Evolutionary conservation across 2,113 vertebrate species (phyloP).

Genomic region (Thalassarche chlororhynchos): DNA sequence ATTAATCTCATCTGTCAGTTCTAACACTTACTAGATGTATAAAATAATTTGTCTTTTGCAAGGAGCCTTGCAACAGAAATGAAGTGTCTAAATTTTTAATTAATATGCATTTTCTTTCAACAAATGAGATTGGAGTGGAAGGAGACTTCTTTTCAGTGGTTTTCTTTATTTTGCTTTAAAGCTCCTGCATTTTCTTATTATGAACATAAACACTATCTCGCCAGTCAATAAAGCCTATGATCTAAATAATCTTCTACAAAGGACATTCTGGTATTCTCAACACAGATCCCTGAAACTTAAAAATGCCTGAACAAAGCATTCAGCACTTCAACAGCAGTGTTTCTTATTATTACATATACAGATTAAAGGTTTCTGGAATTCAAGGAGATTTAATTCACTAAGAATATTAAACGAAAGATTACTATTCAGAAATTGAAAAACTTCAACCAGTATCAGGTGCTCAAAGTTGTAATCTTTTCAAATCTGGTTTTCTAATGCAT

Average conservation of each 20-base stretch:
- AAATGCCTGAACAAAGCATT: constrained; percentile 14
- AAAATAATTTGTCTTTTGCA: constrained; percentile 76
- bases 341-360: background rate
- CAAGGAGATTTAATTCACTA: background rate
- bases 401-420: background rate
- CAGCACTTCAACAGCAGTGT: background rate
- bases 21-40: constrained; percentile 75
- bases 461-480: background rate
- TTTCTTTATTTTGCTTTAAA: background rate
- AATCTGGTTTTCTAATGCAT: background rate
- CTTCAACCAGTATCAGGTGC: background rate
- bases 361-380: constrained; percentile 14
- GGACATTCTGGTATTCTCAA: background rate
- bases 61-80: constrained; percentile 73
- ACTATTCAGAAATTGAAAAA: background rate
- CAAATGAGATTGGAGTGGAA: constrained; percentile 5
- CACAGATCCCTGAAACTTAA: background rate
- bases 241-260: constrained; percentile 49
- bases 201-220: constrained; percentile 34
- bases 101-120: constrained; percentile 69
- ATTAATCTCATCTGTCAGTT: constrained; percentile 82
- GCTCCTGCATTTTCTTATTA: background rate
- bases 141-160: background rate
- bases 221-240: constrained; percentile 3
- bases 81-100: constrained; percentile 74